Conservation (phyloP, 2,797 vertebrate species). For the Tiaroga cobitis region DNA sequence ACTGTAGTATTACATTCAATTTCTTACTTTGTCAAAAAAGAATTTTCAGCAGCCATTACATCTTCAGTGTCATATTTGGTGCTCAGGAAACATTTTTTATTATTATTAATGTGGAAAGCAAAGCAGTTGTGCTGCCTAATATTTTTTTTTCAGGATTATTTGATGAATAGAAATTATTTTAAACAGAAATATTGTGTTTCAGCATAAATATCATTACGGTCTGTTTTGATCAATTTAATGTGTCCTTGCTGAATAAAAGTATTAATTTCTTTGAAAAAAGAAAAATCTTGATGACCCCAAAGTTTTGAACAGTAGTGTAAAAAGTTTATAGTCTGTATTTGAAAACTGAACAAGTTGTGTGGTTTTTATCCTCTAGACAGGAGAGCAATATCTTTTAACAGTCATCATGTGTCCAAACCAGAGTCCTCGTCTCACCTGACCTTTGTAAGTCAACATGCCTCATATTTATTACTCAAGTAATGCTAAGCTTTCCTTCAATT, state of each 20-base stretch:
- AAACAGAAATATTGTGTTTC: not conserved
- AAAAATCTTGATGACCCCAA: not conserved
- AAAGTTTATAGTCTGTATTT: not conserved
- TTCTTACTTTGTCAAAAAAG: not conserved
- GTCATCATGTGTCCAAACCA: slow-evolving; percentile 98
- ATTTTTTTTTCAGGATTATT: not conserved
- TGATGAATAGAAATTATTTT: not conserved
- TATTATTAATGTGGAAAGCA: not conserved
- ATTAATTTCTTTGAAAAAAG: not conserved
- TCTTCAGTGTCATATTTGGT: not conserved
- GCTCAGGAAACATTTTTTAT: not conserved
- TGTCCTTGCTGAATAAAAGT: not conserved
- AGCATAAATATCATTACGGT: not conserved
- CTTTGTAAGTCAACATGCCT: slow-evolving; percentile 80
- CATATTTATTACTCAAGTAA: not conserved
- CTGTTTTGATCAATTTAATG: not conserved
- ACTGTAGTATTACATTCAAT: too few species aligned
- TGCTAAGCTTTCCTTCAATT: not conserved
- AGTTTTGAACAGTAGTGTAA: not conserved
- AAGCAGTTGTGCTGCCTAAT: not conserved
- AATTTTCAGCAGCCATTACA: not conserved
- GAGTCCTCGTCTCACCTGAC: slow-evolving; percentile 96
- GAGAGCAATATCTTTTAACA: slow-evolving; percentile 99
- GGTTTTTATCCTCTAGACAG: slow-evolving; percentile 81
- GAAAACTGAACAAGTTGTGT: not conserved